Evolutionary conservation across 2,113 vertebrate species (phyloP), one percentile per base, ranked within the genome.

Genomic region (Bos javanicus): DNA sequence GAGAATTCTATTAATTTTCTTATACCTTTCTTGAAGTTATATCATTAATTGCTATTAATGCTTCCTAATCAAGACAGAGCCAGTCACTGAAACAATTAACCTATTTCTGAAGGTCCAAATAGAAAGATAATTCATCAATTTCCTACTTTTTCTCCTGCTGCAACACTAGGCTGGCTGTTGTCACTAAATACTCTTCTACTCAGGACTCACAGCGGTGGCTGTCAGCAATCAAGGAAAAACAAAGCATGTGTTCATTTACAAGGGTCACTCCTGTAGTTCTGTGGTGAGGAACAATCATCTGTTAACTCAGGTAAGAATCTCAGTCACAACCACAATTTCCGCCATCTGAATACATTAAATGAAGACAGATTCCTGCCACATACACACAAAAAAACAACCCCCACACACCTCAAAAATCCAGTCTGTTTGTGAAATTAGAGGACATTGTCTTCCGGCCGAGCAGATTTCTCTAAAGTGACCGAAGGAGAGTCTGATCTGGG

Each of bases 1-100:
- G 52, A 92, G 80, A 76, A 84, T 91, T 95, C 93, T 89, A 92
- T 93, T 96, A 91, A 94, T 92, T 92, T 96, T n/a, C 82, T 92
- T 93, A 54, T 91, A 85, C 56, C 94, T 97, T 92, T 92, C 96
- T 85, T 90, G 94, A 94, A 96, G 91, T 91, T 96, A n/a, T 59
- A 93, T 87, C 96, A 97, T 95, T 96, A 97, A 96, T 95, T 91
- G 96, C 95, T 93, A 87, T 91, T 93, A 95, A 91, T 93, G 96
- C 62, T 91, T 96, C 46, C 89, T 97, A 96, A 98, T 98, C 95
- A 97, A 97, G 95, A 93, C 86, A 78, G 86, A 97, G 82, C 86
- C 96, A 95, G 97, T 95, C 78, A 96, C 67, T 28, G 67, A 91
- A 91, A 97, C 83, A 95, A 96, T 97, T 95, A 97, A 97, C 97